phyloP scores from a whole-genome alignment of 2,113 vertebrate genomes.

The Neofelis nebulosa region DNA sequence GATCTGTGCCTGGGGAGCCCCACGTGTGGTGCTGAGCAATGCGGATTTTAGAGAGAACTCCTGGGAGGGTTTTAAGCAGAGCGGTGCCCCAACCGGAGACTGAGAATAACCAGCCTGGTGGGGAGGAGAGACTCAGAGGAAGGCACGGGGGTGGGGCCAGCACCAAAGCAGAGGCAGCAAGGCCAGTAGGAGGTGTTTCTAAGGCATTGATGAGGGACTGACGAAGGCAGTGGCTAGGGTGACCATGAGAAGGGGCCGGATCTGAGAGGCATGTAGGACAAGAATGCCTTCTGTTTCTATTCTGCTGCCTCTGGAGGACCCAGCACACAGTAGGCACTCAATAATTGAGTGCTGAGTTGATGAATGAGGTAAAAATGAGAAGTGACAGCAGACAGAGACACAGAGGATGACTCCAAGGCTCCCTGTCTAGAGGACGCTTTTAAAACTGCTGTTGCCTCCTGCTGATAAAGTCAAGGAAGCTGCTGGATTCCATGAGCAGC shows the following conservation, averaged over 20 bases:
- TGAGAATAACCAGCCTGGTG: not conserved
- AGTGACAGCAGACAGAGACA: not conserved
- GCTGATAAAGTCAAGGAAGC: not conserved
- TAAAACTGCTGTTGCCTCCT: not conserved
- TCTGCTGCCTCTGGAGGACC: not conserved
- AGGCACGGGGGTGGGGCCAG: not conserved
- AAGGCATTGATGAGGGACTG: too few relatives aligned
- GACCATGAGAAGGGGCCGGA: not conserved
- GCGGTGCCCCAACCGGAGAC: rapidly evolving
- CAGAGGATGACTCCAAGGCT: rapidly evolving
- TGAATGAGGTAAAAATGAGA: not conserved
- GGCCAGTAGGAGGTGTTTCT: not conserved
- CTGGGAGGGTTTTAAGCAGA: not conserved
- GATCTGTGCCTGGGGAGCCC: not conserved
- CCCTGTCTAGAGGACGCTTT: not conserved
- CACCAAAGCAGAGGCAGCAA: not conserved
- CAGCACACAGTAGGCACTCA: not conserved
- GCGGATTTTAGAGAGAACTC: not conserved
- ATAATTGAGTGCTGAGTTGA: not conserved
- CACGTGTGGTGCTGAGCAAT: not conserved
- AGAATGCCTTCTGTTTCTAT: not conserved
- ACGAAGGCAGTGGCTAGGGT: not conserved
- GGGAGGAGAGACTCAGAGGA: not conserved
- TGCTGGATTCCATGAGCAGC: not conserved
- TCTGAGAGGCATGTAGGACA: not conserved